Percentiles rank a stretch among this genome's conserved stretches.
Conservation (phyloP, 2,888 invertebrate species). For the Apamea epomidion region DNA sequence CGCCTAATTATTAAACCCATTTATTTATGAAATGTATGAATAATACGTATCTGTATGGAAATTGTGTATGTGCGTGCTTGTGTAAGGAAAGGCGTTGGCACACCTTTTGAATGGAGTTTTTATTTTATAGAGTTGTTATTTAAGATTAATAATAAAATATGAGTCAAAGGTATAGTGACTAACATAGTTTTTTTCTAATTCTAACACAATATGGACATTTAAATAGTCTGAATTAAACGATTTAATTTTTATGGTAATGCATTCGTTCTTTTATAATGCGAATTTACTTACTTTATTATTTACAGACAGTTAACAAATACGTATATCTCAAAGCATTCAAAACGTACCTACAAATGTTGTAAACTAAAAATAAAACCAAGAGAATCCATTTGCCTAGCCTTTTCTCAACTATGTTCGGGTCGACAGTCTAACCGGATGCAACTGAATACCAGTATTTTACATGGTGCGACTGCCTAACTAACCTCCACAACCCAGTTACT, state of each 20-base stretch:
- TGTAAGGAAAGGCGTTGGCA: background rate
- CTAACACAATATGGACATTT: too few species aligned
- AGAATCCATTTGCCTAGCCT: too few species aligned
- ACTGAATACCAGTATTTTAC: too few species aligned
- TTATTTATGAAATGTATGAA: slow-evolving; percentile 8
- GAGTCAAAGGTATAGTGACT: background rate
- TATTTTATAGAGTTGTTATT: background rate
- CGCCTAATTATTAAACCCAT: slow-evolving; percentile 11
- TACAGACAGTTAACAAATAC: background rate
- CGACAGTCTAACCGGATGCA: too few species aligned
- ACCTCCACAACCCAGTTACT: background rate
- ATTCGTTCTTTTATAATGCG: background rate
- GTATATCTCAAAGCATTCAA: background rate
- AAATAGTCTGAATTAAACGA: too few species aligned
- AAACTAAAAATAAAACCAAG: background rate
- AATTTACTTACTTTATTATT: background rate
- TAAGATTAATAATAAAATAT: background rate
- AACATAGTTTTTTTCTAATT: too few species aligned
- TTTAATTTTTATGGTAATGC: too few species aligned
- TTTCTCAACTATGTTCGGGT: too few species aligned
- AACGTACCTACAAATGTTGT: background rate
- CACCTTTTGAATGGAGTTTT: background rate
- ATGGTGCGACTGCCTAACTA: too few species aligned
- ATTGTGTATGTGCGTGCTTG: background rate
- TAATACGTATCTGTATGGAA: slow-evolving; percentile 15